Conservation (phyloP, 2,797 vertebrate genomes). For the Pseudochirops cupreus region DNA sequence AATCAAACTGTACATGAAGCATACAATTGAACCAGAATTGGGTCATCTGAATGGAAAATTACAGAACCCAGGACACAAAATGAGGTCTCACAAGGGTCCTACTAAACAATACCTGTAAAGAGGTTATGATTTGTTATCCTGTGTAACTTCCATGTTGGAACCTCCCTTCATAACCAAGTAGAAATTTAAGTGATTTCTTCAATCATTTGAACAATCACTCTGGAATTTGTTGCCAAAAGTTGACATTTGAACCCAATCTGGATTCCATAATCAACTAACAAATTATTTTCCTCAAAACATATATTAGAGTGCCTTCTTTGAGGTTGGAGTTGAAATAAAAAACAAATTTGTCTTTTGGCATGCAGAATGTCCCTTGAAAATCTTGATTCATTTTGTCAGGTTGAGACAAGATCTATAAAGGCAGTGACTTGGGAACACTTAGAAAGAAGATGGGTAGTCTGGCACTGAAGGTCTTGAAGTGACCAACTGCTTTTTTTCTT, state of each 20-base stretch:
- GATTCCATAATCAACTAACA: neutral
- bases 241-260: neutral
- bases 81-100: neutral
- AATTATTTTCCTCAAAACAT: neutral
- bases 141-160: neutral
- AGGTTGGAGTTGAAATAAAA: neutral
- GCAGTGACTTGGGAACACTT: neutral
- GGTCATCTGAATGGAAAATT: neutral
- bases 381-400: neutral
- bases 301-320: neutral
- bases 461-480: neutral
- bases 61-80: neutral
- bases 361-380: neutral
- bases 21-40: neutral
- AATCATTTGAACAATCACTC: neutral
- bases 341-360: neutral
- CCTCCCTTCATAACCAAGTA: neutral
- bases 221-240: neutral
- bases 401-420: neutral
- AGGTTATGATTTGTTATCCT: neutral
- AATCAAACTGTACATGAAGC: neutral
- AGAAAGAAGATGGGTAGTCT: neutral
- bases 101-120: neutral
- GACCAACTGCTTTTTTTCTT: neutral
- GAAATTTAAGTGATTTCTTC: neutral